Percentiles rank a stretch among this genome's conserved stretches.
Conservation (phyloP, 2,888 invertebrate species). For the Macrophya alboannulata region DNA sequence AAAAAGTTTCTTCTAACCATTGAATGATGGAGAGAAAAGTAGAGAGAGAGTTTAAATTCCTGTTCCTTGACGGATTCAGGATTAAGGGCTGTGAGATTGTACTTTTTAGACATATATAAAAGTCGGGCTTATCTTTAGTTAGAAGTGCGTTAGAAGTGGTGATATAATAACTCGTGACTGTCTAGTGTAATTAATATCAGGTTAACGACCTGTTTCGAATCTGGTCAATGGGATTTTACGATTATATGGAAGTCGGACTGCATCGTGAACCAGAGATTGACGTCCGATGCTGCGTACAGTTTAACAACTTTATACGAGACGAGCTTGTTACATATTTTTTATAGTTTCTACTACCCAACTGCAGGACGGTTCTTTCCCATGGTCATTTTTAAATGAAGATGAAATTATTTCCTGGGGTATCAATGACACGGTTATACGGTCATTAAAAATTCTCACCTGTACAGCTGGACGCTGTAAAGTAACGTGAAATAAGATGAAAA, state of each 20-base stretch:
- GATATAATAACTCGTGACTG: slow-evolving; percentile 27
- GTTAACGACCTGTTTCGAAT: slow-evolving; percentile 45
- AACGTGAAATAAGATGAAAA: background rate
- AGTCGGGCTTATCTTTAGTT: slow-evolving; percentile 4
- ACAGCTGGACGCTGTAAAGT: background rate
- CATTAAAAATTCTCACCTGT: background rate
- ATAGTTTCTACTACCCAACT: background rate
- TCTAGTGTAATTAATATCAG: slow-evolving; percentile 31
- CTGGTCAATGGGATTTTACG: slow-evolving; percentile 44
- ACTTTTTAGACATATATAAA: background rate
- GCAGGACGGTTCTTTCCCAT: background rate
- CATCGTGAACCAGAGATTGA: slow-evolving; percentile 27
- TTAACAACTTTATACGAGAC: slow-evolving; percentile 27
- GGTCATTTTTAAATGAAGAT: background rate
- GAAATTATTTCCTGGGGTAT: background rate
- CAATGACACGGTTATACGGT: slow-evolving; percentile 3
- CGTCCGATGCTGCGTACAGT: slow-evolving; percentile 17
- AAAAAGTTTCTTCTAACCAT: slow-evolving; percentile 18
- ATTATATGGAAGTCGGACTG: slow-evolving; percentile 29
- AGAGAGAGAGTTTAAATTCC: background rate
- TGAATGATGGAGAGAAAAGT: background rate
- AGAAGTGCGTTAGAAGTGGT: slow-evolving; percentile 22
- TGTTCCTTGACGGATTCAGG: background rate
- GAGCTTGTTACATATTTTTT: slow-evolving; percentile 39
- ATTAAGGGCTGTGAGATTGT: slow-evolving; percentile 23